These are phyloP conservation scores for Sphaeridia pumilis DNA, from an alignment of 2,888 invertebrate species.

Conservation along the genomic window DNA sequence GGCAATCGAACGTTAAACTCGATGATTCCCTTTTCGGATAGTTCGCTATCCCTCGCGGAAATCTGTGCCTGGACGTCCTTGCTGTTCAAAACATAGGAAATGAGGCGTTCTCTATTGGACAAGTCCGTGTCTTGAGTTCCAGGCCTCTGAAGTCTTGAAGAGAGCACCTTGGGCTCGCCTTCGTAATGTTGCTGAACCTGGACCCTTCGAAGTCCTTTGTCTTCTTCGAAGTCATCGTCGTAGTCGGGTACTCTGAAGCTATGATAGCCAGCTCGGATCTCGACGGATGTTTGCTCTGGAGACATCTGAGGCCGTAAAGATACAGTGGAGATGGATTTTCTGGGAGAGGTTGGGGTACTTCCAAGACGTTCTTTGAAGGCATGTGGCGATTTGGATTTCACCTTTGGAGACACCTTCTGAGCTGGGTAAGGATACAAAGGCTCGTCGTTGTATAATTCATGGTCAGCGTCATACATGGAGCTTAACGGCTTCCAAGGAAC, in stretches of 20 bases:
- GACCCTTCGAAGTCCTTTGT: no score
- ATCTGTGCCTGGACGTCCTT: conserved; percentile 28
- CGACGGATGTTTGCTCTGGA: conserved; percentile 4
- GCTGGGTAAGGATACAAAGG: conserved; percentile 13
- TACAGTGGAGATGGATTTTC: neutral
- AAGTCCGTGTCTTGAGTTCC: conserved; percentile 16
- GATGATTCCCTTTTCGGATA: conserved; percentile 32
- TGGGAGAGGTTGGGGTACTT: neutral
- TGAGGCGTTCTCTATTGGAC: conserved; percentile 14
- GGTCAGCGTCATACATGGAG: neutral
- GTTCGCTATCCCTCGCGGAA: conserved; percentile 28
- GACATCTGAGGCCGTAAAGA: no score
- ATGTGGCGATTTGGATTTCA: no score
- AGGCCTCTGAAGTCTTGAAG: conserved; percentile 8
- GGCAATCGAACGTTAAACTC: conserved; percentile 31
- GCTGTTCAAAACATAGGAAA: conserved; percentile 15
- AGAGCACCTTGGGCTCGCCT: neutral
- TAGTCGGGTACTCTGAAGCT: conserved; percentile 9
- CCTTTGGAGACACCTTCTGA: neutral
- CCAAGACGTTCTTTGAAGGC: no score
- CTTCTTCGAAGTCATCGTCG: no score
- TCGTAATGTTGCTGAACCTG: conserved; percentile 9
- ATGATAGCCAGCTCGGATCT: conserved; percentile 10
- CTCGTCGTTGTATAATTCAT: neutral
- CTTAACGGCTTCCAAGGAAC: neutral